Evolutionary conservation across 1,140 invertebrate species (phyloP), one percentile per base, ranked within the genome.

Genomic region (Drosophila serrata): DNA sequence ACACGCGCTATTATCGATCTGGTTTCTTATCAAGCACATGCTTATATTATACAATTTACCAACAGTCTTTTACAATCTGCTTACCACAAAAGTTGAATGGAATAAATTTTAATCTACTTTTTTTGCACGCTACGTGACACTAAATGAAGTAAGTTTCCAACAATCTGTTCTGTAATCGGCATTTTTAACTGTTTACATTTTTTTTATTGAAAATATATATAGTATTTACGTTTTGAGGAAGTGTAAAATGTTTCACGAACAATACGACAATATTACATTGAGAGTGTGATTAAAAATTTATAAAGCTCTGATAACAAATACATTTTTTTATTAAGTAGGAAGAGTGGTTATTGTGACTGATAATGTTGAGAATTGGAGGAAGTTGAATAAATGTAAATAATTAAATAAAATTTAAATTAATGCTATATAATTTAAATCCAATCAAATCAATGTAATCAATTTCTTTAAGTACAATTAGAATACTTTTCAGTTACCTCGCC

Each of bases 111-210:
- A 80, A 73, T 85, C 72, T 58, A 22, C 51, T 33, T 42, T 64
- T 64, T 62, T 67, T 43, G 79, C 77, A 53, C 60, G 40, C 49
- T 68, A 86, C 82, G 82, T 86, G 82, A 86, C 78, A 75, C 64
- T 72, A 69, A 51, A 81, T 61, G n/a, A 87, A 87, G 82, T 86
- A 82, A 86, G 82, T 85, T 42, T 9, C 6, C 15, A 24, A 57
- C 53, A 45, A 70, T 46, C 46, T 24, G 31, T 49, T 51, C 29
- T 58, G 56, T 48, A 45, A 62, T 62, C 33, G 29, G 29, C n/a
- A 39, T 40, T 57, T 62, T 33, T 46, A 27, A 27, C 27, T 73
- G 29, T 46, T 73, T 45, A 60, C 46, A 51, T 61, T 61, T 61
- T 24, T 42, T 33, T 19, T 46, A 9, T 46, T 7, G 1, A 24